phyloP scores from a whole-genome alignment of 1,140 invertebrate genomes.

The Calliopsis andreniformis region DNA sequence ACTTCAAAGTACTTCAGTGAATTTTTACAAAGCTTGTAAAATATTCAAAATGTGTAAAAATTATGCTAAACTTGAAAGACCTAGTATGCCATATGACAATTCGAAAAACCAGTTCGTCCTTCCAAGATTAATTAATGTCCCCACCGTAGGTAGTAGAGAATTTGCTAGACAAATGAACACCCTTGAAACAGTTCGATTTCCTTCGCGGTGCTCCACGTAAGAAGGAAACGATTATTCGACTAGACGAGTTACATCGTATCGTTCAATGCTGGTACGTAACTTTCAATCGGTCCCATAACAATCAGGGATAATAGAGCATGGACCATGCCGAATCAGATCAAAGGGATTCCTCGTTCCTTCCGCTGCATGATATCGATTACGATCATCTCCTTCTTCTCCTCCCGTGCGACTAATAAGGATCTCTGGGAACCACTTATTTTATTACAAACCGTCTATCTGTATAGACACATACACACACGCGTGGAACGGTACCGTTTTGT shows the following conservation, averaged over 20 bases:
- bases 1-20: too few relatives aligned
- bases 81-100: too few relatives aligned
- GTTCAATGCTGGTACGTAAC: background rate
- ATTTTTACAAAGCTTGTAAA: too few relatives aligned
- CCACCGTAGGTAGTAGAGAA: too few relatives aligned
- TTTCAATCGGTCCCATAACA: background rate
- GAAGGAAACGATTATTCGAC: conserved; percentile 12
- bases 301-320: conserved; percentile 10
- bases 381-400: conserved; percentile 25
- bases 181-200: too few relatives aligned
- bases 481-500: conserved; percentile 10
- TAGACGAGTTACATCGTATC: too few relatives aligned
- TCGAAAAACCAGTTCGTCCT: too few relatives aligned
- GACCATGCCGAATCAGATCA: conserved; percentile 26
- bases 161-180: too few relatives aligned
- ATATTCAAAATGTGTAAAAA: too few relatives aligned
- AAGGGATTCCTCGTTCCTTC: conserved; percentile 34
- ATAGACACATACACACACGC: too few relatives aligned
- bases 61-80: too few relatives aligned
- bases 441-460: conserved; percentile 48
- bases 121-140: too few relatives aligned
- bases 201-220: background rate
- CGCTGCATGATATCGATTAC: conserved; percentile 35
- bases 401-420: conserved; percentile 31
- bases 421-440: conserved; percentile 55